Percentiles rank a stretch among this genome's conserved stretches.
phyloP scores from a whole-genome alignment of 2,888 invertebrate genomes.

The Eustalomyia histrio region DNA sequence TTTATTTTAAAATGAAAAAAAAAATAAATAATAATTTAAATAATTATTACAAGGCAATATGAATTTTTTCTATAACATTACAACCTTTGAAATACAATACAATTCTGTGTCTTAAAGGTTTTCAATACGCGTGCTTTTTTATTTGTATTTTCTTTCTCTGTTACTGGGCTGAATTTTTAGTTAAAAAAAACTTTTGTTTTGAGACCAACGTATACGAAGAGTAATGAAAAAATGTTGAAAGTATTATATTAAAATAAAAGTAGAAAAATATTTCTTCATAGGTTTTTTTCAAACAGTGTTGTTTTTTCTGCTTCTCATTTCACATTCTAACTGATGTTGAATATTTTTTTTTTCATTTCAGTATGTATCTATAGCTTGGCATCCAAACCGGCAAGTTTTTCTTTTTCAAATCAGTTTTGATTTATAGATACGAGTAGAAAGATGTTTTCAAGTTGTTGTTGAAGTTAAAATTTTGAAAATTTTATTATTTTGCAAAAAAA shows the following conservation, averaged over 20 bases:
- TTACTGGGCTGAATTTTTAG: background rate
- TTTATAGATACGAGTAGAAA: conserved; percentile 71
- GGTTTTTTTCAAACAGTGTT: conserved; percentile 17
- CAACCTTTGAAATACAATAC: background rate
- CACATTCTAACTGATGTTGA: conserved; percentile 36
- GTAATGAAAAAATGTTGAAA: conserved; percentile 34
- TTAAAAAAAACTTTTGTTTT: conserved; percentile 10
- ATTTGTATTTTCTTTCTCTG: background rate
- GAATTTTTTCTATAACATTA: background rate
- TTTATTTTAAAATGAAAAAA: too few relatives aligned
- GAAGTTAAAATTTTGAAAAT: background rate
- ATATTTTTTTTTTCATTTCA: conserved; percentile 25
- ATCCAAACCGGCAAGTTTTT: conserved; percentile 70
- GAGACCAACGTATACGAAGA: conserved; percentile 2
- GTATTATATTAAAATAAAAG: background rate
- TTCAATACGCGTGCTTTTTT: background rate
- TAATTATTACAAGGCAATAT: too few relatives aligned
- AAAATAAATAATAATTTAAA: too few relatives aligned
- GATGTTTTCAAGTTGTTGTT: conserved; percentile 65
- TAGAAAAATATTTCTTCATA: background rate
- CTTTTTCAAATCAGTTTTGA: conserved; percentile 74
- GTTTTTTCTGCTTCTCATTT: conserved; percentile 27
- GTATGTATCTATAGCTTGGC: conserved; percentile 51
- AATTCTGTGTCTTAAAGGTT: background rate
- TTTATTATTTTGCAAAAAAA: background rate